A percentile compares a stretch with the other conserved stretches of the same genome.
phyloP scores from a whole-genome alignment of 2,113 vertebrate genomes.

The Caranx melampygus region DNA sequence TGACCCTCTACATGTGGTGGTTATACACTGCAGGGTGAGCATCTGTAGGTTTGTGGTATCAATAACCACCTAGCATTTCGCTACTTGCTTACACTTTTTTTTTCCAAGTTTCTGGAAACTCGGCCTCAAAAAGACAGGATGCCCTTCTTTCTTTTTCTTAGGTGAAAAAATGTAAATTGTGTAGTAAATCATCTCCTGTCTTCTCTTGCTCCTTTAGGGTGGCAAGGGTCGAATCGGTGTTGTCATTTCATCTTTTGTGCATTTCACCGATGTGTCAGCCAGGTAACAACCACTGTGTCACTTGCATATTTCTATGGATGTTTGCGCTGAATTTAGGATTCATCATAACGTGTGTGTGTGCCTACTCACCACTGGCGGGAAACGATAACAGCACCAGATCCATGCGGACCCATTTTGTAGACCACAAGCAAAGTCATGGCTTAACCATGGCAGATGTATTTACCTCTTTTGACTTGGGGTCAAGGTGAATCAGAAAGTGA shows the following conservation, averaged over 20 bases:
- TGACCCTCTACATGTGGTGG: slow-evolving; percentile 91
- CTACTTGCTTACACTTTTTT: background rate
- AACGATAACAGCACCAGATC: slow-evolving; percentile 29
- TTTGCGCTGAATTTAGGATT: slow-evolving; percentile 7
- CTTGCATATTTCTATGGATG: slow-evolving; percentile 24
- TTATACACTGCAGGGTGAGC: slow-evolving; percentile 95
- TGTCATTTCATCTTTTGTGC: slow-evolving; percentile 94
- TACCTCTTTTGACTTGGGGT: slow-evolving; percentile 29
- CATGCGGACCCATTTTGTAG: slow-evolving; percentile 15
- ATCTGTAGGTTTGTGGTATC: background rate
- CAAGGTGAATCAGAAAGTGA: slow-evolving; percentile 69
- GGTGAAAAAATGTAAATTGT: background rate
- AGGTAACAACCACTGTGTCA: slow-evolving; percentile 83
- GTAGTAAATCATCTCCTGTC: slow-evolving; percentile 35
- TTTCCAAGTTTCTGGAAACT: background rate
- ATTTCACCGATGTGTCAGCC: slow-evolving; percentile 95
- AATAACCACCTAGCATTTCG: background rate
- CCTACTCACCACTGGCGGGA: slow-evolving; percentile 14
- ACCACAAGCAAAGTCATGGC: slow-evolving; percentile 43
- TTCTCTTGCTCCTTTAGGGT: slow-evolving; percentile 82
- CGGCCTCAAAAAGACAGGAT: background rate
- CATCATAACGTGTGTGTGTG: background rate
- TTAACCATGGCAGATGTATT: slow-evolving; percentile 39
- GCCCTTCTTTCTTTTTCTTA: background rate
- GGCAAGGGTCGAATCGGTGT: slow-evolving; percentile 95